Evolutionary conservation across 2,113 vertebrate species (phyloP), one percentile per base, ranked within the genome.

Genomic region (Macaca nemestrina): DNA sequence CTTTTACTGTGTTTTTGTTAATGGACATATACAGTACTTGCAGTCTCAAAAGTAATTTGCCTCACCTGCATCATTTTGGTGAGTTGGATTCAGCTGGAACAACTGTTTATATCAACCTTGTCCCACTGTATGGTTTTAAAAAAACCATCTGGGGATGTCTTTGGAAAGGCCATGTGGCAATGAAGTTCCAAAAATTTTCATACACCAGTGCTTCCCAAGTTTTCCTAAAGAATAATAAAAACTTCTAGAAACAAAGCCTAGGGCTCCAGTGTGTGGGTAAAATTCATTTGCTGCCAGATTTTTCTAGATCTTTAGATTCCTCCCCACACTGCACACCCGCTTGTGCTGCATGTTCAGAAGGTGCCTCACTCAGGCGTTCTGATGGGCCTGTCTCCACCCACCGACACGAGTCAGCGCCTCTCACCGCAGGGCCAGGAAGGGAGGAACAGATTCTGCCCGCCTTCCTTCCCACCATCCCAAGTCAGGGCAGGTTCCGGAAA

Each of bases 301-400:
- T 52, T 92, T 90, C 94, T 85, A 68, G 72, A 68, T 45, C 48
- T 93, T 80, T n/a, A 59, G 64, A 32, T 43, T 72, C 32, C 73
- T 68, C 61, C 32, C 30, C 35, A 38, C 6, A 52, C 48, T 85
- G 35, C 9, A 61, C 16, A 22, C 59, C 45, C 8, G 76, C 35
- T 43, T 75, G 52, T 61, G 84, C 89, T 45, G 48, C 35, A 7
- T 20, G 18, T 27, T 64, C 17, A 64, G 48, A 82, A 43, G 38
- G 23, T 48, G 93, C n/a, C 61, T 85, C 48, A 40, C 0, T 0
- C 7, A 27, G 90, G 52, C 22, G 43, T 94, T 27, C 52, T 76
- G 73, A 78, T 1, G 81, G 90, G 93, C 96, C 95, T 97, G 97
- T 92, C 94, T 76, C n/a, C 20, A 95, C 94, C 95, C 94, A 95